A percentile compares a stretch with the other conserved stretches of the same genome.
Evolutionary conservation across 2,113 vertebrate species (phyloP).

Genomic region (Miniopterus natalensis): DNA sequence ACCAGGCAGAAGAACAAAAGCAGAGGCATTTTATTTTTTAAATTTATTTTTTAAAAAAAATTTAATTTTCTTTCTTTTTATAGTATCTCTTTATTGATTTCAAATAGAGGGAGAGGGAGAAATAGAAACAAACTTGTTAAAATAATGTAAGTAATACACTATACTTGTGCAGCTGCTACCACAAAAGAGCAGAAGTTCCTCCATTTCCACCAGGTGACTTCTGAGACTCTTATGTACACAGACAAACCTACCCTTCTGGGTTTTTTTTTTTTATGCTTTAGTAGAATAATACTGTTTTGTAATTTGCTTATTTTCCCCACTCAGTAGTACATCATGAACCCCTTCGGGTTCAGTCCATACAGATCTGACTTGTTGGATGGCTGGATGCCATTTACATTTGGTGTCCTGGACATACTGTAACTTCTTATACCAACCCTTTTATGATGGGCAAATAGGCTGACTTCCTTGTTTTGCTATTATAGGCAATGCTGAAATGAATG

Average conservation of each 20-base stretch:
- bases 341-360: background rate
- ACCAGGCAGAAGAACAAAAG: background rate
- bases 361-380: background rate
- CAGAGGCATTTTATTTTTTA: background rate
- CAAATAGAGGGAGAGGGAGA: too few species aligned
- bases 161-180: background rate
- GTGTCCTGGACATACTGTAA: background rate
- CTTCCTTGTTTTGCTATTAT: background rate
- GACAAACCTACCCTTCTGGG: background rate
- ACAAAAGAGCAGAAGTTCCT: background rate
- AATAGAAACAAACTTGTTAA: background rate
- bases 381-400: background rate
- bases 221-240: background rate
- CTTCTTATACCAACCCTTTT: background rate
- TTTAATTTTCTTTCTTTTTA: too few species aligned
- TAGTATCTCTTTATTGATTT: too few species aligned
- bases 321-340: background rate
- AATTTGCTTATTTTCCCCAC: background rate
- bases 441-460: background rate
- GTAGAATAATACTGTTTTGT: background rate
- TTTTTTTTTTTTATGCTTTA: background rate
- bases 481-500: conserved; percentile 18
- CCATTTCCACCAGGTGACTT: background rate
- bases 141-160: background rate
- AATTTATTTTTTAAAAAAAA: background rate